Evolutionary conservation across 2,113 vertebrate genomes (phyloP).

Genomic region (Tenrec ecaudatus): DNA sequence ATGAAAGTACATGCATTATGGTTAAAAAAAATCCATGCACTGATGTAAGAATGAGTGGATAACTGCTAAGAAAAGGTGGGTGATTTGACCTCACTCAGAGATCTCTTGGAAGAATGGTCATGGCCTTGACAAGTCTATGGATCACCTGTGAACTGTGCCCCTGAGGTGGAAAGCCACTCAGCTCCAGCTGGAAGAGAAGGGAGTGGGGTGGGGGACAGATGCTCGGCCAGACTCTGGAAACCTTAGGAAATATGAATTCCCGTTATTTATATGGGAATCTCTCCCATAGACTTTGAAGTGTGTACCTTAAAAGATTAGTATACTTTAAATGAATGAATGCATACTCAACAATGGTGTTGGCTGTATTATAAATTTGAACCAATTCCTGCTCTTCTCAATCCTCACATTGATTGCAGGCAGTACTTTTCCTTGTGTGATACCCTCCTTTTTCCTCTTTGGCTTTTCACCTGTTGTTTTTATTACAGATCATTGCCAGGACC

Average conservation of each 20-base stretch:
- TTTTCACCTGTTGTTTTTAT: constrained; percentile 24
- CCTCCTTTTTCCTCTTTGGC: background rate
- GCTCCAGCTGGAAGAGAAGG: background rate
- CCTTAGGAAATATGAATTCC: background rate
- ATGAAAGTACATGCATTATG: background rate
- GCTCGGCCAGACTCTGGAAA: background rate
- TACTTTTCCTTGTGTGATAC: background rate
- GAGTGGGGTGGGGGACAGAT: background rate
- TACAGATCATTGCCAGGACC: background rate
- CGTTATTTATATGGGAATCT: background rate
- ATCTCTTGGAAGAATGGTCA: background rate
- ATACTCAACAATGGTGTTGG: background rate
- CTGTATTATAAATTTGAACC: background rate
- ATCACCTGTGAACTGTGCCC: background rate
- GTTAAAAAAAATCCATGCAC: background rate
- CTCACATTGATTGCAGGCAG: background rate
- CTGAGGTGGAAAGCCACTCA: background rate
- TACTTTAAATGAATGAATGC: too few species aligned
- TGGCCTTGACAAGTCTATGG: background rate
- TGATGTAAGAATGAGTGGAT: background rate
- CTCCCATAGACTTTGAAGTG: background rate
- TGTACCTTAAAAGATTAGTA: background rate
- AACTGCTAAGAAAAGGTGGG: background rate
- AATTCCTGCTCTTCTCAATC: background rate
- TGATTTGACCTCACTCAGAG: background rate